Conservation (phyloP, 2,888 invertebrate genomes). For the Caradrina clavipalpis region DNA sequence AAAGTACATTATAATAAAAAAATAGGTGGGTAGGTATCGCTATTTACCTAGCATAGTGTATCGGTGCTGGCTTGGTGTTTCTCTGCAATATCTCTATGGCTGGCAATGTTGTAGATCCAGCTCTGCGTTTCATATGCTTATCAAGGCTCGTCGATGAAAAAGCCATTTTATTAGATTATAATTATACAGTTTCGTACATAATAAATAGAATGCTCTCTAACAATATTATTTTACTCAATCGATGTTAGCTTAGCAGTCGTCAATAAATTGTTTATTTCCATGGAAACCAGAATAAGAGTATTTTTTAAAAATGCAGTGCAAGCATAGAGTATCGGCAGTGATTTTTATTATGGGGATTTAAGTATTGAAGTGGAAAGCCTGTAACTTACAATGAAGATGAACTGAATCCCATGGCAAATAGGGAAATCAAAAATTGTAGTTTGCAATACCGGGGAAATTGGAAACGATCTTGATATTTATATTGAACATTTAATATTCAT, state of each 20-base stretch:
- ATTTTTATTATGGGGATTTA: no score
- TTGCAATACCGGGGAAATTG: no score
- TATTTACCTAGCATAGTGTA: conserved; percentile 74
- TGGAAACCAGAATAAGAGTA: conserved; percentile 30
- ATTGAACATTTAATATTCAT: no score
- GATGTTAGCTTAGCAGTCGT: conserved; percentile 30
- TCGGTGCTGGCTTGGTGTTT: conserved; percentile 81
- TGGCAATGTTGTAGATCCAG: conserved; percentile 73
- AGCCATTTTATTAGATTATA: not conserved
- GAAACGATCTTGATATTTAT: no score
- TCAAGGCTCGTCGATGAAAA: conserved; percentile 29
- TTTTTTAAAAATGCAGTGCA: not conserved
- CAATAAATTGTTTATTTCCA: conserved; percentile 46
- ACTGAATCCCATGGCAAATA: no score
- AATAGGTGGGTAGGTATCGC: not conserved
- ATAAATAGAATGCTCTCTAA: conserved; percentile 1
- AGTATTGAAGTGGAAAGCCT: no score
- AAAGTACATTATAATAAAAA: not conserved
- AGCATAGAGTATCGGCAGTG: not conserved
- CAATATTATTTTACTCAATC: conserved; percentile 13
- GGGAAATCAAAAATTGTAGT: no score
- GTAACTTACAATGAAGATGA: no score
- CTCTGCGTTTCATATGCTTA: conserved; percentile 61
- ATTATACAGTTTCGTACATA: not conserved
- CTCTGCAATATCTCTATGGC: conserved; percentile 84